A percentile compares a stretch with the other conserved stretches of the same genome.
These are phyloP conservation scores for Leptodactylus fallax DNA, from an alignment of 2,797 vertebrate species.

Conservation along the genomic window DNA sequence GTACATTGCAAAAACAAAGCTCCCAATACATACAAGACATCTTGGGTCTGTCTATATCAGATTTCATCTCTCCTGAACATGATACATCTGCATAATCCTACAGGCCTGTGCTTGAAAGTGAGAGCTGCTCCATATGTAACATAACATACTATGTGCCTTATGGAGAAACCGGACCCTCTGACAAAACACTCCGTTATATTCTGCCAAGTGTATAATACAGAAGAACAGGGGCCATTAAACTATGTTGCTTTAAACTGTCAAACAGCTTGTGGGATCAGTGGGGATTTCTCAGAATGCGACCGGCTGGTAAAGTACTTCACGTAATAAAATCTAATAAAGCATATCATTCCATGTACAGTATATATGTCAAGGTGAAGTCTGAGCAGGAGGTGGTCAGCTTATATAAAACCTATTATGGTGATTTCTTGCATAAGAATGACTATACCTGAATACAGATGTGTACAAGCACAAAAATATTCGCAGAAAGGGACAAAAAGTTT, in stretches of 20 bases:
- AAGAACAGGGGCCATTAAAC: conserved; percentile 29
- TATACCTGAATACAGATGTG: not conserved
- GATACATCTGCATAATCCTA: not conserved
- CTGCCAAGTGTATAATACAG: conserved; percentile 41
- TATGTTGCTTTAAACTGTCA: not conserved
- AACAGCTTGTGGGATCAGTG: conserved; percentile 1
- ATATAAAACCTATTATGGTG: not conserved
- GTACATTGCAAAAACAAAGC: not conserved
- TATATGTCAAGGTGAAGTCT: not conserved
- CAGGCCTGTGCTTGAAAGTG: not conserved
- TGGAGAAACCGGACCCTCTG: conserved; percentile 11
- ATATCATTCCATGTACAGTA: not conserved
- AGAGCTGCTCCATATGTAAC: conserved; percentile 4
- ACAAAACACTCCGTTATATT: not conserved
- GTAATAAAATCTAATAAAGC: conserved; percentile 11
- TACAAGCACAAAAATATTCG: not conserved
- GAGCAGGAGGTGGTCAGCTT: not conserved
- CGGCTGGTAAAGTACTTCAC: conserved; percentile 15
- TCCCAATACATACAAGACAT: not conserved
- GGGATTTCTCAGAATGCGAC: conserved; percentile 22
- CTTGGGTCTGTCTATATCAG: not conserved
- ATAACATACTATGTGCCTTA: not conserved
- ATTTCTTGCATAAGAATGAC: not conserved
- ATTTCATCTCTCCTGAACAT: conserved; percentile 15
- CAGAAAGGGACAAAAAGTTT: not conserved